Evolutionary conservation across 2,888 invertebrate genomes (phyloP).

Genomic region (Phaedon cochleariae): DNA sequence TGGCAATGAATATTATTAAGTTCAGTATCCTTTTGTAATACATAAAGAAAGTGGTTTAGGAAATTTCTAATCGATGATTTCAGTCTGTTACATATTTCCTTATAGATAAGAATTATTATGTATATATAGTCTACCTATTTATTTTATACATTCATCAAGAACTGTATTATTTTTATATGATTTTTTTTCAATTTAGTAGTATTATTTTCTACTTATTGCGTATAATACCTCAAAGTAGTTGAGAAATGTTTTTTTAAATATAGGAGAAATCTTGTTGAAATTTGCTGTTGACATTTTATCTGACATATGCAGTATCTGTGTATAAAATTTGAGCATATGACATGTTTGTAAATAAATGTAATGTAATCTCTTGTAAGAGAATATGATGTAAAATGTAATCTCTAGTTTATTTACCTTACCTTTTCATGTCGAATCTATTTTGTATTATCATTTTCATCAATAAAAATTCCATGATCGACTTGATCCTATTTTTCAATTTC

Average conservation of each 20-base stretch:
- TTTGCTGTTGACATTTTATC: conserved; percentile 49
- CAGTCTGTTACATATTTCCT: conserved; percentile 1
- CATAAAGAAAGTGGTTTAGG: not conserved
- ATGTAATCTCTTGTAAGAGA: conserved; percentile 32
- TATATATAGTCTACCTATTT: conserved; percentile 39
- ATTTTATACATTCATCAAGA: conserved; percentile 39
- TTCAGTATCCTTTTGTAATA: not conserved
- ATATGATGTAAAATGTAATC: conserved; percentile 23
- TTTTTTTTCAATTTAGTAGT: conserved; percentile 32
- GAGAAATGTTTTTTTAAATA: conserved; percentile 35
- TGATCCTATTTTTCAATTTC: conserved; percentile 34
- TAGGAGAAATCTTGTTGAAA: conserved; percentile 48
- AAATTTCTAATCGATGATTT: not conserved
- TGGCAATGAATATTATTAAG: conserved; percentile 20
- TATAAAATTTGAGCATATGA: conserved; percentile 29
- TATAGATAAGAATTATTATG: conserved; percentile 20
- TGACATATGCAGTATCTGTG: conserved; percentile 36
- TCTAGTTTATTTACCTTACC: conserved; percentile 33
- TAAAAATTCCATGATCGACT: conserved; percentile 32
- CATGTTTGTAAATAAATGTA: conserved; percentile 34
- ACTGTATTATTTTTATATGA: conserved; percentile 36
- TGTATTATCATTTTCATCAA: conserved; percentile 23
- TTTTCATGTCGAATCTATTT: conserved; percentile 26
- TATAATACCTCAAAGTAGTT: conserved; percentile 37
- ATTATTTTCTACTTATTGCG: conserved; percentile 32